phyloP scores from a whole-genome alignment of 1,140 invertebrate species.

The Parapsyche elsis region DNA sequence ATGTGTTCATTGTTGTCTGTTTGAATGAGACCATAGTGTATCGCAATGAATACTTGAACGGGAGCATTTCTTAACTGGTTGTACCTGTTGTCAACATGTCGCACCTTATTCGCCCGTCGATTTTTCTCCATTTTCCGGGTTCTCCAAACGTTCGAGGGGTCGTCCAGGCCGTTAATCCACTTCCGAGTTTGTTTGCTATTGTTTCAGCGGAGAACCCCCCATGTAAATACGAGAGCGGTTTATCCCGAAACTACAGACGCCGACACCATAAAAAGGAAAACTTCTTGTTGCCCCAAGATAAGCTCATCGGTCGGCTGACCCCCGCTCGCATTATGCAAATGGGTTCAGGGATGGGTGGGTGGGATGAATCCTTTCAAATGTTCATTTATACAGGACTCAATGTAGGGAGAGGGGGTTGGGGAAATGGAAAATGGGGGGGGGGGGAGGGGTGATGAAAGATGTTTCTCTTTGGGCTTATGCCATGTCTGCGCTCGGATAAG shows the following conservation, averaged over 20 bases:
- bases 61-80: no score
- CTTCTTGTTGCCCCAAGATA: conserved; percentile 52
- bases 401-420: neutral
- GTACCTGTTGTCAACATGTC: neutral
- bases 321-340: conserved; percentile 55
- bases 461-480: conserved; percentile 46
- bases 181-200: conserved; percentile 54
- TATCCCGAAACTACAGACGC: conserved; percentile 54
- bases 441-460: conserved; percentile 44
- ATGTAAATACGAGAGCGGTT: conserved; percentile 51
- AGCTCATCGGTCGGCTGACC: conserved; percentile 52
- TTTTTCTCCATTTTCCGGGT: neutral
- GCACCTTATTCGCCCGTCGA: neutral
- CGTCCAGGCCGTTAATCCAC: conserved; percentile 43
- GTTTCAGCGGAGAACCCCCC: conserved; percentile 47
- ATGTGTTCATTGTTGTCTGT: no score
- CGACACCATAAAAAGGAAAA: conserved; percentile 55
- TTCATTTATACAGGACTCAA: conserved; percentile 50
- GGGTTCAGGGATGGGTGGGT: conserved; percentile 10
- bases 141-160: neutral
- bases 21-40: no score
- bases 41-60: no score
- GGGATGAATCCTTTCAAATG: conserved; percentile 48
- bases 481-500: conserved; percentile 7
- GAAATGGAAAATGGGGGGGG: neutral